Evolutionary conservation across 64 coral and sea anemone genomes (phyloP), one percentile per base, ranked within the genome.

Genomic region (Acropora tenuis): DNA sequence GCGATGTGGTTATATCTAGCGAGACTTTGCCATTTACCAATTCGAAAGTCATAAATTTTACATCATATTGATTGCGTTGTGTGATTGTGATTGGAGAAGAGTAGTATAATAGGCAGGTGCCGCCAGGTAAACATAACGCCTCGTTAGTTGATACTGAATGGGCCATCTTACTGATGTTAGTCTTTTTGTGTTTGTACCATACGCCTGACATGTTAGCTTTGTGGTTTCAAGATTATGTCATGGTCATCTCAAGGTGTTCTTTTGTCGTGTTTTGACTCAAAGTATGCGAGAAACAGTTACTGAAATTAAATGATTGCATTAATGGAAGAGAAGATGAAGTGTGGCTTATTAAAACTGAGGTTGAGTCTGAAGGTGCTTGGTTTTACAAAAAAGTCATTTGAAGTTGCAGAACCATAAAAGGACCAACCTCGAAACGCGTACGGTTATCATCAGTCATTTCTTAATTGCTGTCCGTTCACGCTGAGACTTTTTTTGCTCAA

Each of bases 1-100:
- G 30, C 18, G 65, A 71, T 85, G 82, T 85, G 82, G 65, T 65
- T 44, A 48, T 48, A 10, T 48, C 68, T n/a, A 45, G 17, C 44
- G 82, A 49, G 43, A 48, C 10, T 48, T 13, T 20, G 7, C 61
- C 68, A 85, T 85, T 85, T 85, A 85, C 63, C 44, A 12, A 30
- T 4, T 40, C 46, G 63, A 85, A 85, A 71, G 82, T 85, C n/a
- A 85, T 85, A 71, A 85, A 85, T 85, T 85, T 85, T 85, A 85
- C 67, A 71, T 85, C 1, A 1, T 8, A 48, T 49, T 8, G 7
- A 71, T 30, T 69, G 17, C 5, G 17, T 61, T 85, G 82, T 85
- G 69, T 59, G 17, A 11, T 3, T 49, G 15, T 69, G 82, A 85
- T 85, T 85, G 63, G 82, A 4, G 43, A 16, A 48, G 5, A 19